Conservation (phyloP, 92 coral and sea anemone genomes). For the Parazoanthus atlanticus region DNA sequence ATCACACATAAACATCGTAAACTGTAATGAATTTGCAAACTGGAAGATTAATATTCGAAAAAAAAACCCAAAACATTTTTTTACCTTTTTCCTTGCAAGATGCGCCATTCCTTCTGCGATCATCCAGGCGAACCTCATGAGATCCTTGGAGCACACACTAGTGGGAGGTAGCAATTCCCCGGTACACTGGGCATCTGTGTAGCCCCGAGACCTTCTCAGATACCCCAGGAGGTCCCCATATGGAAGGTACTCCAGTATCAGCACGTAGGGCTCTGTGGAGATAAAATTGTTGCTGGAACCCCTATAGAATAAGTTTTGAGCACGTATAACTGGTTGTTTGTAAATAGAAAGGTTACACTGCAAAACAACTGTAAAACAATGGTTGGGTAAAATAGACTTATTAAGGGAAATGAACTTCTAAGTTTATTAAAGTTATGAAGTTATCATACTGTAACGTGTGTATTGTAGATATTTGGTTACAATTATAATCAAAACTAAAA, state of each 20-base stretch:
- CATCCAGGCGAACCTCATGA: slow-evolving; percentile 52
- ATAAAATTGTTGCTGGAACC: background rate
- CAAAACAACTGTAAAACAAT: background rate
- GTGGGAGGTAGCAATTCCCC: slow-evolving; percentile 47
- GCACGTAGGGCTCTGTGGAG: slow-evolving; percentile 39
- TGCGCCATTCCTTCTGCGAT: slow-evolving; percentile 51
- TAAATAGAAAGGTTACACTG: background rate
- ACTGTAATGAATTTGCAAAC: background rate
- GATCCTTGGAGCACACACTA: slow-evolving; percentile 28
- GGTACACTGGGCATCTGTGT: slow-evolving; percentile 41
- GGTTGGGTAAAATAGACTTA: too few relatives aligned
- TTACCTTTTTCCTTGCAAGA: slow-evolving; percentile 42
- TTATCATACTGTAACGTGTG: too few relatives aligned
- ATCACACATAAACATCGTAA: too few relatives aligned
- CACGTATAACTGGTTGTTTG: too few relatives aligned
- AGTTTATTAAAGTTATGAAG: too few relatives aligned
- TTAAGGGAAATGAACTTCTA: too few relatives aligned
- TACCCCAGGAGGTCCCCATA: slow-evolving; percentile 51
- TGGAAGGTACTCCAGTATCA: slow-evolving; percentile 45
- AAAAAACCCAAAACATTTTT: too few relatives aligned
- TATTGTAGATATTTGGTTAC: too few relatives aligned
- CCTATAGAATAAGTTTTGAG: background rate
- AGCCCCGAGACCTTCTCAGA: slow-evolving; percentile 50
- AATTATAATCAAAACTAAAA: too few relatives aligned
- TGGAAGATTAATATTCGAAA: too few relatives aligned